Base-by-base conservation (phyloP, 2,888 invertebrate genomes). In the Polymixis lichenea region DNA sequence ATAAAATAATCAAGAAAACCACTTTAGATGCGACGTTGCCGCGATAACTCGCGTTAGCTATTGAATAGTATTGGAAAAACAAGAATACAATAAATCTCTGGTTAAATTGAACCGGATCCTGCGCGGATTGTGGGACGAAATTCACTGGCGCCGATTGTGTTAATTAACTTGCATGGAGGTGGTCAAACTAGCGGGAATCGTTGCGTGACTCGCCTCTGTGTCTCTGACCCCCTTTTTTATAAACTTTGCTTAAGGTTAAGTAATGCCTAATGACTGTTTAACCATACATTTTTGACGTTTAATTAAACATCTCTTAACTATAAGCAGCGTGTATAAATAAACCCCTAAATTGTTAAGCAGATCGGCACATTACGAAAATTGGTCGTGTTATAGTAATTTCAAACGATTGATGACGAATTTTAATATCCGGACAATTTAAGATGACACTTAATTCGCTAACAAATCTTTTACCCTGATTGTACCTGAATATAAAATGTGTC, bases 41-140 rank as follows among this genome's bases (percentile, higher is more conserved):
- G n/a, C n/a, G n/a, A n/a, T n/a, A n/a, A n/a, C n/a, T n/a, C 15
- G 15, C 46, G 32, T 11, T 56, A 19, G 46, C 3, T 56, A 32
- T 19, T 72, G 9, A 72, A 72, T n/a, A 65, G 9, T 43, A 72
- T 70, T n/a, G n/a, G 15, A 17, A 28, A 22, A 28, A 71, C 19
- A 51, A 15, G 19, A 28, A 65, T 67, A 38, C 15, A 46, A 38
- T 38, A 22, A 49, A 58, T 9, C 60, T 60, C 60, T 60, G 11
- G 60, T 19, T 28, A 19, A 19, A 60, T 11, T 28, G 19, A 28
- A 19, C 5, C 28, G 11, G 19, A 60, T 19, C 17, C 58, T 19
- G 5, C 58, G 19, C 11, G 9, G 60, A 22, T 22, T 53, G 11
- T 53, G 53, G 4, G 49, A 49, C 17, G 17, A 17, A 49, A 17